Conservation (phyloP, 2,888 invertebrate genomes). For the Labia minor region DNA sequence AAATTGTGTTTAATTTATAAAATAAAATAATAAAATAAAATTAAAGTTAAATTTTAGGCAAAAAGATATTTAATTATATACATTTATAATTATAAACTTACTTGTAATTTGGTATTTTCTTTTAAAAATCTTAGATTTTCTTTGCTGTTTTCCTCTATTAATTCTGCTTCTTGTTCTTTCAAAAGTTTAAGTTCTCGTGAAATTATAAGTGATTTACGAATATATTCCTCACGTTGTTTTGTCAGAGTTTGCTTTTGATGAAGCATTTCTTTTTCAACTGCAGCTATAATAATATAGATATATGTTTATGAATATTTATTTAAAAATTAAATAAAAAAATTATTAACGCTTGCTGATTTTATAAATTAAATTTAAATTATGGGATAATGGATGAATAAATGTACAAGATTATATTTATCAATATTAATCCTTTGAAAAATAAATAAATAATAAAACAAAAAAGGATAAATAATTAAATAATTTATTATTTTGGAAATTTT, state of each 20-base stretch:
- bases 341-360: not conserved
- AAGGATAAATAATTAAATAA: too few relatives aligned
- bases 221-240: conserved; percentile 71
- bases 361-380: conserved; percentile 13
- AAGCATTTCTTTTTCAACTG: conserved; percentile 69
- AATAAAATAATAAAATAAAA: too few relatives aligned
- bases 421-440: too few relatives aligned
- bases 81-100: conserved; percentile 35
- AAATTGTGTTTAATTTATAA: too few relatives aligned
- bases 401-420: too few relatives aligned
- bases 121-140: conserved; percentile 68
- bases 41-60: too few relatives aligned
- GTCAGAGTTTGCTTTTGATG: conserved; percentile 70
- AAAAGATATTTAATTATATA: too few relatives aligned
- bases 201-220: conserved; percentile 59
- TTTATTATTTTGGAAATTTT: too few relatives aligned
- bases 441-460: too few relatives aligned
- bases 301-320: conserved; percentile 15
- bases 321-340: not conserved
- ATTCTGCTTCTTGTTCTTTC: conserved; percentile 65
- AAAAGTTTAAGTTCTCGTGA: conserved; percentile 68
- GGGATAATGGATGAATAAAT: conserved; percentile 17
- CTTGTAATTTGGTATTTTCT: conserved; percentile 77
- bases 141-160: conserved; percentile 53
- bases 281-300: conserved; percentile 34